Evolutionary conservation across 1,140 invertebrate species (phyloP).

Genomic region (Drosophila serrata): DNA sequence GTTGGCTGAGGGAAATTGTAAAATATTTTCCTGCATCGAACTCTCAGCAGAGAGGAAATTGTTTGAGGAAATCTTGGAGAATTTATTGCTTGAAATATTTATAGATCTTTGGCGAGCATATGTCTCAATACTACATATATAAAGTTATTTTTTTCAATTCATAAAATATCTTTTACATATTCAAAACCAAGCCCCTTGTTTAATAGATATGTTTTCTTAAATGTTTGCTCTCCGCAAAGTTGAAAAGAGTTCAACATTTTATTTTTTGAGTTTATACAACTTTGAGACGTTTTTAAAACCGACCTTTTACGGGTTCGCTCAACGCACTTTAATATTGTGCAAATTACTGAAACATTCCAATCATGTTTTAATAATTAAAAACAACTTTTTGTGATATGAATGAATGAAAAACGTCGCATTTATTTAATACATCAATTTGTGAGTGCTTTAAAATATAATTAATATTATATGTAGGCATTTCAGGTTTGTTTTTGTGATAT

Average conservation of each 20-base stretch:
- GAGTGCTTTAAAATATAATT: background rate
- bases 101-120: conserved; percentile 13
- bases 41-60: conserved; percentile 7
- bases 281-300: conserved; percentile 11
- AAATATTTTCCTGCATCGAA: conserved; percentile 21
- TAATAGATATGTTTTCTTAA: background rate
- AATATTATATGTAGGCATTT: too few species aligned
- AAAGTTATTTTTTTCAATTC: conserved; percentile 13
- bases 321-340: conserved; percentile 17
- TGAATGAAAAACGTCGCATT: conserved; percentile 7
- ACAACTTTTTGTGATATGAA: conserved; percentile 23
- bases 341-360: conserved; percentile 20
- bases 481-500: conserved; percentile 1
- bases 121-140: conserved; percentile 1
- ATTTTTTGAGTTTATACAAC: background rate
- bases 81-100: conserved; percentile 31
- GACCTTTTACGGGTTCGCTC: conserved; percentile 17
- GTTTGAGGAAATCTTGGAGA: conserved; percentile 18
- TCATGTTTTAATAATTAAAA: conserved; percentile 33
- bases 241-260: conserved; percentile 27
- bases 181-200: conserved; percentile 26
- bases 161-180: conserved; percentile 26
- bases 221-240: background rate
- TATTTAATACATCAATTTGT: conserved; percentile 4
- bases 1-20: conserved; percentile 20